Conservation (phyloP, 2,113 vertebrate genomes). For the Onychostruthus taczanowskii region DNA sequence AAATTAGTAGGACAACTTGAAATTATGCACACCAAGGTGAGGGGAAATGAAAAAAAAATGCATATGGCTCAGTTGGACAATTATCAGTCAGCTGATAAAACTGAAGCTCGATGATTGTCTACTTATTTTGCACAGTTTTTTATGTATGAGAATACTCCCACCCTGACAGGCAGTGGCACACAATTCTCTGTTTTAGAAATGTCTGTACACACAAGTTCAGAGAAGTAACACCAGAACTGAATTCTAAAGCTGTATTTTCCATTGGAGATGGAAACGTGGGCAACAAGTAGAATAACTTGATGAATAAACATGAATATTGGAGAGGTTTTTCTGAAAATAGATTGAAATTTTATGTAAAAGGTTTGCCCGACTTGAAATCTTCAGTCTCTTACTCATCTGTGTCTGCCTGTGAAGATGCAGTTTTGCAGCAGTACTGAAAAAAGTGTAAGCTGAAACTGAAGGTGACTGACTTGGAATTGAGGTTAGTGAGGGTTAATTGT, state of each 20-base stretch:
- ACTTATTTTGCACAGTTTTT: not conserved
- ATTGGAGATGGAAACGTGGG: not conserved
- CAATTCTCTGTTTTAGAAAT: not conserved
- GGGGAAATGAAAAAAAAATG: not conserved
- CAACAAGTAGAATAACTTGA: not conserved
- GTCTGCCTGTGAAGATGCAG: not conserved
- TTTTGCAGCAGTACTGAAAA: not conserved
- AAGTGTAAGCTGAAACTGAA: not conserved
- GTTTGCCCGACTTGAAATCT: not conserved
- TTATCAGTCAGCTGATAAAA: not conserved
- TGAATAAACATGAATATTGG: not conserved
- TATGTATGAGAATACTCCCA: not conserved
- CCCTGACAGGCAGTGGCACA: not conserved
- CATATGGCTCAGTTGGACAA: not conserved
- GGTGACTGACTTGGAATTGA: not conserved
- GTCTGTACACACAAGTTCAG: not conserved
- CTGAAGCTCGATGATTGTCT: not conserved
- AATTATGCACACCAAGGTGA: rapidly evolving
- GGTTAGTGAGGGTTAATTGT: not conserved
- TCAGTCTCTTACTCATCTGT: not conserved
- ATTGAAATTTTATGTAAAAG: not conserved
- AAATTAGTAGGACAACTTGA: not conserved
- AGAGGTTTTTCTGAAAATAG: rapidly evolving
- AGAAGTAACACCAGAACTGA: not conserved
- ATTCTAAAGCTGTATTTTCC: not conserved